phyloP scores from a whole-genome alignment of 2,797 vertebrate genomes.

The Bucorvus abyssinicus region DNA sequence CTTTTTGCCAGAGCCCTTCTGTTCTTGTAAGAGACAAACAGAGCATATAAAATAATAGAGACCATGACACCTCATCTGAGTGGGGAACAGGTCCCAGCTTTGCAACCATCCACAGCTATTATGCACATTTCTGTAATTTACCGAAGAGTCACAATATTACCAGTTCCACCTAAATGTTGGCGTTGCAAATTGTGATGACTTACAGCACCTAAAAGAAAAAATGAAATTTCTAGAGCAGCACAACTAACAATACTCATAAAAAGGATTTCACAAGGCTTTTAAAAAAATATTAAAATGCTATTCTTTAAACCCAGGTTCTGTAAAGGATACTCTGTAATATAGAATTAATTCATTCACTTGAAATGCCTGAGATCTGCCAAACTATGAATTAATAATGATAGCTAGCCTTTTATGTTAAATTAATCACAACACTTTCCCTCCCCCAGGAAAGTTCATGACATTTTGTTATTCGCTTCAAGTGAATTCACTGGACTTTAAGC shows the following conservation, averaged over 20 bases:
- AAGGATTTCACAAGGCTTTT: neutral
- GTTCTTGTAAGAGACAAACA: neutral
- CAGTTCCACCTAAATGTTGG: neutral
- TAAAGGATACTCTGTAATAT: neutral
- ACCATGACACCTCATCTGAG: neutral
- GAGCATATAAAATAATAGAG: neutral
- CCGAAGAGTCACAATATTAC: neutral
- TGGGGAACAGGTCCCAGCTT: neutral
- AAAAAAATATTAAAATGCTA: neutral
- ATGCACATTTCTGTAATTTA: neutral
- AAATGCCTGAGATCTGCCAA: neutral
- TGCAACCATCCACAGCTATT: neutral
- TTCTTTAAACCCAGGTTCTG: neutral
- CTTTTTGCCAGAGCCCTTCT: neutral
- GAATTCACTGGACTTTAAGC: neutral
- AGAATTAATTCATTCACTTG: conserved; percentile 20
- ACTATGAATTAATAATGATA: conserved; percentile 49
- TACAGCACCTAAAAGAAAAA: neutral
- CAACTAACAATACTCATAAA: neutral
- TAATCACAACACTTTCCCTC: neutral
- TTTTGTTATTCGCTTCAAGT: neutral
- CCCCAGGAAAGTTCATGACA: neutral
- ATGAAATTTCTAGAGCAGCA: neutral
- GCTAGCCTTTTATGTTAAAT: conserved; percentile 32
- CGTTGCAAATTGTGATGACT: neutral